phyloP scores from a whole-genome alignment of 2,113 vertebrate genomes.

The Mus spicilegus region DNA sequence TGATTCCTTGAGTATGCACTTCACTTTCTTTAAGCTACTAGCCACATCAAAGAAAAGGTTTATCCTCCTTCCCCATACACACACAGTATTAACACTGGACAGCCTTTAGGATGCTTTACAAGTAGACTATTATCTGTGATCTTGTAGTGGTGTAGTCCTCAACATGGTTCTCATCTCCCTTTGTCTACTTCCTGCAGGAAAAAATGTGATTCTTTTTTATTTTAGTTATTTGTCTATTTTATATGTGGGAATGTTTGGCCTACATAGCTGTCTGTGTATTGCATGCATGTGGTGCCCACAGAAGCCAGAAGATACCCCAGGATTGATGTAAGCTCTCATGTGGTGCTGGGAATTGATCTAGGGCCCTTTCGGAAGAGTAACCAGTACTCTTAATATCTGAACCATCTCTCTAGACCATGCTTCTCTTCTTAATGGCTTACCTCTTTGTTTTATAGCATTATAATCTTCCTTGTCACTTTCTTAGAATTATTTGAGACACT shows the following conservation, averaged over 20 bases:
- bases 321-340: not conserved
- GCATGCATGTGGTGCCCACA: not conserved
- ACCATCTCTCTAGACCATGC: not conserved
- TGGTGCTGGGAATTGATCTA: not conserved
- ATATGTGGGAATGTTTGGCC: no score
- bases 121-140: not conserved
- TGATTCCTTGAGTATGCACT: fast-evolving
- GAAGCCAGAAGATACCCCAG: not conserved
- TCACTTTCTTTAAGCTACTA: not conserved
- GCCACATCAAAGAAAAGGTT: not conserved
- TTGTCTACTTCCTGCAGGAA: not conserved
- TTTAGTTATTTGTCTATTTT: not conserved
- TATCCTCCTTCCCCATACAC: not conserved
- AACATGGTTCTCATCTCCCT: not conserved
- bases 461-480: not conserved
- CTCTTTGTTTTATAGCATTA: not conserved
- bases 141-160: not conserved
- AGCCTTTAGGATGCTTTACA: not conserved
- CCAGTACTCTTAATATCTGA: not conserved
- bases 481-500: not conserved
- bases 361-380: not conserved
- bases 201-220: not conserved
- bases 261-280: no score
- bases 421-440: not conserved
- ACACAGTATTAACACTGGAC: not conserved